Conservation (phyloP, 2,888 invertebrate genomes). For the Prenolepis imparis region DNA sequence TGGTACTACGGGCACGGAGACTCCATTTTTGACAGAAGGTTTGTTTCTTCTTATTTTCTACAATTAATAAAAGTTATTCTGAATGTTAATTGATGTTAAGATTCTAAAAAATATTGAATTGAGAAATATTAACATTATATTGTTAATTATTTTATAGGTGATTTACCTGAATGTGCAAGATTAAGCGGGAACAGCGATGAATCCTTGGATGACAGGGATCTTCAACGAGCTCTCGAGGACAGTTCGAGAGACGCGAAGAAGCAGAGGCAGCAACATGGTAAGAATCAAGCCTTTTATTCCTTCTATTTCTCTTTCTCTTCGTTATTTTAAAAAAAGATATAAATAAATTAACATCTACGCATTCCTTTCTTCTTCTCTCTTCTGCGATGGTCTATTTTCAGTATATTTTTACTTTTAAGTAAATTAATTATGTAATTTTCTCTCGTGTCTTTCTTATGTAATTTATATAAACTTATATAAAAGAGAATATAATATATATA, state of each 20-base stretch:
- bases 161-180: slow-evolving; percentile 94
- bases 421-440: slow-evolving; percentile 8
- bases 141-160: slow-evolving; percentile 78
- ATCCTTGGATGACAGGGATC: slow-evolving; percentile 90
- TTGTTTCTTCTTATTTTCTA: slow-evolving; percentile 74
- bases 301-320: slow-evolving; percentile 19
- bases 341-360: not conserved
- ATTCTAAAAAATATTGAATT: not conserved
- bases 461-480: not conserved
- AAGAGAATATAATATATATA: not conserved
- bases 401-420: not conserved
- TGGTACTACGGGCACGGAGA: slow-evolving; percentile 97
- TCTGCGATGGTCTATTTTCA: slow-evolving; percentile 10
- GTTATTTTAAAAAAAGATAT: not conserved
- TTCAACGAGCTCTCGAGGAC: slow-evolving; percentile 91
- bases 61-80: not conserved
- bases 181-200: slow-evolving; percentile 91
- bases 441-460: not conserved
- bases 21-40: slow-evolving; percentile 94
- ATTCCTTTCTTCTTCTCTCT: not conserved
- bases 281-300: slow-evolving; percentile 72
- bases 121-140: not conserved
- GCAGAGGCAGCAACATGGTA: slow-evolving; percentile 80
- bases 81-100: not conserved
- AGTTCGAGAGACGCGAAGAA: slow-evolving; percentile 87